Evolutionary conservation across 2,797 vertebrate species (phyloP), one percentile per base, ranked within the genome.

Genomic region (Sebastes cheni): DNA sequence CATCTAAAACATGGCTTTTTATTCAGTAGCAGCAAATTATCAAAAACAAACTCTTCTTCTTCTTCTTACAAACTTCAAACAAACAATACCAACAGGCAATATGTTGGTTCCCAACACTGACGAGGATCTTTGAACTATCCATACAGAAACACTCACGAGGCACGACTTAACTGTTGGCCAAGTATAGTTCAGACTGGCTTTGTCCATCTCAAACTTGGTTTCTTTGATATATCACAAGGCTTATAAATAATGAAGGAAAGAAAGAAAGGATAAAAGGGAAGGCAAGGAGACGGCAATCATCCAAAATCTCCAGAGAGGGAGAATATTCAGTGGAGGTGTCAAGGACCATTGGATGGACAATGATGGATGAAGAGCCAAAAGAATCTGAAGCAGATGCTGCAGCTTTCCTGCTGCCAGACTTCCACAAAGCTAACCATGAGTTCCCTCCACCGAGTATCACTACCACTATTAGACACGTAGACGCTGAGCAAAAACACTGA

Each of bases 331-430:
- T 71, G 72, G 62, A 81, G 83, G 83, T 84, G 86, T 90, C 85
- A 86, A 82, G 84, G 83, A 79, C 81, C 84, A 91, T 87, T 92
- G 82, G 85, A 75, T 79, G 69, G 90, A 92, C 90, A 90, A 90
- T 91, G 90, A 91, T 71, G 79, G 86, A 91, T 80, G 82, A 77
- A 50, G 7, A 67, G 86, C 89, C 83, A 88, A 61, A 73, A 54
- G 68, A 77, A 82, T 74, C 42, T 76, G 72, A 58, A 54, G 71
- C 76, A 85, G 72, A 73, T 65, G 70, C 52, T 76, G 22, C 69
- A 64, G 83, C 61, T 52, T 78, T 64, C 32, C 36, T 79, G 68
- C 32, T 79, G 68, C 80, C 76, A 69, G 32, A 58, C 65, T 46
- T 32, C 14, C 12, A 27, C 18, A 22, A 14, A 1, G 11, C 13